phyloP scores from a whole-genome alignment of 1,140 invertebrate genomes.

The Scaptomyza pallida region DNA sequence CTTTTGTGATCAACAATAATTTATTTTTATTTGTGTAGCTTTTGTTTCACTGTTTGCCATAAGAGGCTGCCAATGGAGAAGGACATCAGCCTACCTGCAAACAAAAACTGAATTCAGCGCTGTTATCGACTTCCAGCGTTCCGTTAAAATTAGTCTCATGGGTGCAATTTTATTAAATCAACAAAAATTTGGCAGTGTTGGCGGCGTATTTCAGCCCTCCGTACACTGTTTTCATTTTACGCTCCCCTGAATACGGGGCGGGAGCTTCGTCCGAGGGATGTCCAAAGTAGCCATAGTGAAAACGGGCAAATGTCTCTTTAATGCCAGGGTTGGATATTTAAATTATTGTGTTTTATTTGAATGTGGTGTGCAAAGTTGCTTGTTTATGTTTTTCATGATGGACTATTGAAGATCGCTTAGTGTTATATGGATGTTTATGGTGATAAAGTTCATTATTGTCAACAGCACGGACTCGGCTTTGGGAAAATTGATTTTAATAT shows the following conservation, averaged over 20 bases:
- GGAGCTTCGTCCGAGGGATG: conserved; percentile 16
- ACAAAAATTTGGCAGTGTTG: conserved; percentile 81
- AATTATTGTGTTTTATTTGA: conserved; percentile 77
- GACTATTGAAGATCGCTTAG: conserved; percentile 78
- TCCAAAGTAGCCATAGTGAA: conserved; percentile 55
- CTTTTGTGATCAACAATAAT: too few relatives aligned
- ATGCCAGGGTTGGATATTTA: conserved; percentile 50
- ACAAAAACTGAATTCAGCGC: conserved; percentile 62
- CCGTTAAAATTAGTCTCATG: conserved; percentile 82
- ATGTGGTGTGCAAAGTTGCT: conserved; percentile 60
- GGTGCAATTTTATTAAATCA: conserved; percentile 84
- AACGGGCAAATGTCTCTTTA: conserved; percentile 12
- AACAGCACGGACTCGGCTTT: too few relatives aligned
- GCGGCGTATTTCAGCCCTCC: conserved; percentile 58
- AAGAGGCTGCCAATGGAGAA: conserved; percentile 27
- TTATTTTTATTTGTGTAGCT: too few relatives aligned
- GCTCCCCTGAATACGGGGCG: conserved; percentile 32
- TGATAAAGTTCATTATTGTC: conserved; percentile 8
- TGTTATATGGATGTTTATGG: conserved; percentile 76
- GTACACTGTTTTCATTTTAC: conserved; percentile 11
- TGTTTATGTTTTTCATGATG: conserved; percentile 50
- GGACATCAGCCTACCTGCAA: conserved; percentile 48
- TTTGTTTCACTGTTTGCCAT: conserved; percentile 40
- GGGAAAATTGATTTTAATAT: too few relatives aligned
- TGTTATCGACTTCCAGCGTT: conserved; percentile 73